Conservation (phyloP, 2,888 invertebrate species). For the Nymphalis urticae region DNA sequence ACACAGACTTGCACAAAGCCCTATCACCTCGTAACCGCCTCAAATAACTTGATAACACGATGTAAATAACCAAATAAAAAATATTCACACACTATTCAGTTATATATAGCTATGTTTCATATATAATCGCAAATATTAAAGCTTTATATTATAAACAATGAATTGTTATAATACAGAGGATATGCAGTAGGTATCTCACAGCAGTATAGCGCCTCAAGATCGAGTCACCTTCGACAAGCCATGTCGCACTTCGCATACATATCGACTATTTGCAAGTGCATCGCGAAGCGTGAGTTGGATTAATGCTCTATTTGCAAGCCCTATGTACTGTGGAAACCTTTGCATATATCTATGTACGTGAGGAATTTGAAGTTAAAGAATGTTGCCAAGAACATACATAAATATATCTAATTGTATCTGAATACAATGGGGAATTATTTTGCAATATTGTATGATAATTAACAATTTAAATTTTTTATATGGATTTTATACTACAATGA, state of each 20-base stretch:
- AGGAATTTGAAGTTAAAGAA: not conserved
- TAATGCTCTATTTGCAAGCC: slow-evolving; percentile 57
- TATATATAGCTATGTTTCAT: no score
- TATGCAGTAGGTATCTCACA: not conserved
- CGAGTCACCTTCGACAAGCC: slow-evolving; percentile 44
- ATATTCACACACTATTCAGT: no score
- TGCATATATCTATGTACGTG: slow-evolving; percentile 31
- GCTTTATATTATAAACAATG: no score
- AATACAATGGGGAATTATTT: no score
- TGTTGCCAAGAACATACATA: not conserved
- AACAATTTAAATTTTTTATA: no score
- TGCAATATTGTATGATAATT: no score
- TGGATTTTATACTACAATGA: not conserved
- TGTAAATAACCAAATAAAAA: no score
- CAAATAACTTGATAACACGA: no score
- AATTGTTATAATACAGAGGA: slow-evolving; percentile 6
- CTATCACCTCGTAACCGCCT: no score
- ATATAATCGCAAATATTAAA: no score
- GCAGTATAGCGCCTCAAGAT: slow-evolving; percentile 15
- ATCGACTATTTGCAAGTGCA: slow-evolving; percentile 62
- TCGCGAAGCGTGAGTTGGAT: slow-evolving; percentile 64
- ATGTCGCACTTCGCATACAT: slow-evolving; percentile 60
- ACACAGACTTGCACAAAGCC: no score
- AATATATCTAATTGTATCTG: not conserved
- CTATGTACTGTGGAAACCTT: slow-evolving; percentile 42